Evolutionary conservation across 2,797 vertebrate genomes (phyloP).

Genomic region (Gambusia yucatana): DNA sequence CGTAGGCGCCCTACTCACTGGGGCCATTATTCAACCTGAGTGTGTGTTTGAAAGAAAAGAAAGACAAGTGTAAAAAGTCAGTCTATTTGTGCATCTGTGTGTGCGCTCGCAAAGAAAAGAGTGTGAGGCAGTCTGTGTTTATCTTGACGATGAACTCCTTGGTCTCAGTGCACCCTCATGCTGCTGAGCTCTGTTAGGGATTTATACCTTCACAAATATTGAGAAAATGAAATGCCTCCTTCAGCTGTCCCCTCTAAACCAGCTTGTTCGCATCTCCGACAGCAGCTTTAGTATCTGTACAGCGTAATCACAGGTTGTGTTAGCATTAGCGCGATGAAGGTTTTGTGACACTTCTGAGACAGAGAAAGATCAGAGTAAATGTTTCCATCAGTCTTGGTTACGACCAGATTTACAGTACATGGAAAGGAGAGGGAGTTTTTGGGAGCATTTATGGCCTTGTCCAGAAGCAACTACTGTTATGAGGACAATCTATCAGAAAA

Average conservation of each 20-base stretch:
- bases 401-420: conserved; percentile 20
- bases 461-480: conserved; percentile 6
- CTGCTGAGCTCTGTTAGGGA: conserved; percentile 64
- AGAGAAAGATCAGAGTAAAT: conserved; percentile 21
- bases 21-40: conserved; percentile 74
- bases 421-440: neutral
- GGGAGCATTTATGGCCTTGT: conserved; percentile 8
- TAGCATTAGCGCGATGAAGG: conserved; percentile 35
- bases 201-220: conserved; percentile 61
- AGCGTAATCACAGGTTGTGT: conserved; percentile 30
- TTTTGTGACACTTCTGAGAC: conserved; percentile 28
- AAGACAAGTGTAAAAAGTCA: conserved; percentile 9
- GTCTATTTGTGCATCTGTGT: conserved; percentile 19
- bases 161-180: conserved; percentile 49
- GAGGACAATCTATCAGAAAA: conserved; percentile 3
- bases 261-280: conserved; percentile 36
- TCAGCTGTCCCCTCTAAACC: conserved; percentile 41
- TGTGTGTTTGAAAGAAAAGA: conserved; percentile 28
- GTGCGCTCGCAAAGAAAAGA: neutral
- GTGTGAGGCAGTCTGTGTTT: conserved; percentile 40
- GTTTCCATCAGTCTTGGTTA: conserved; percentile 37
- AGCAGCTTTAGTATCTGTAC: conserved; percentile 43
- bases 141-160: conserved; percentile 69
- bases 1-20: conserved; percentile 73
- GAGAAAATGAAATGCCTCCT: conserved; percentile 57